These are phyloP conservation scores for Gnathonemus echidnorhynchus DNA, from an alignment of 2,113 vertebrate species.

Conservation along the genomic window DNA sequence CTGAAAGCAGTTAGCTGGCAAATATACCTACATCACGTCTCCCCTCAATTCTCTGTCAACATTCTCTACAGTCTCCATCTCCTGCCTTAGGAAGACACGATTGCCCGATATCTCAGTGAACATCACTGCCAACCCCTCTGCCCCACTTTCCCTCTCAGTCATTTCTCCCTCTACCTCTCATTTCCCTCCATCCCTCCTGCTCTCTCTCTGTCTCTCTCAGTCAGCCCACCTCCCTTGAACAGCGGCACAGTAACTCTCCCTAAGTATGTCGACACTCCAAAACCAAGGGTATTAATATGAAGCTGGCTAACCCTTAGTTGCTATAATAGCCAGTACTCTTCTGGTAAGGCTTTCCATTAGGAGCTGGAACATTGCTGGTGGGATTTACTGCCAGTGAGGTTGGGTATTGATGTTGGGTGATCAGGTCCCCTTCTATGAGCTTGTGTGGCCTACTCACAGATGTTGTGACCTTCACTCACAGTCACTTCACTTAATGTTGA, in stretches of 20 bases:
- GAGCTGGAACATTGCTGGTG: too few species aligned
- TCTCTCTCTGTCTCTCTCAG: neutral
- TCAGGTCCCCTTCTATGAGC: too few species aligned
- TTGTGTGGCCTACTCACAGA: neutral
- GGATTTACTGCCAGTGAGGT: too few species aligned
- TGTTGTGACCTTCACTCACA: neutral
- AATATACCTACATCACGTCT: neutral
- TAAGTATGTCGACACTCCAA: neutral
- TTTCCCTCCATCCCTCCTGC: neutral
- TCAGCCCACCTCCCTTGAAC: neutral
- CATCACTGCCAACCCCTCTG: neutral
- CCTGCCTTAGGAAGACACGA: neutral
- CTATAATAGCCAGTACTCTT: neutral
- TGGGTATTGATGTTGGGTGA: too few species aligned
- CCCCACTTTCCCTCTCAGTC: neutral
- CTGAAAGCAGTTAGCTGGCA: neutral
- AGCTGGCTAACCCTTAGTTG: neutral
- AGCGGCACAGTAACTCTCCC: neutral
- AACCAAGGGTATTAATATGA: neutral
- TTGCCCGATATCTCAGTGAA: neutral
- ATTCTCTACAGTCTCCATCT: neutral
- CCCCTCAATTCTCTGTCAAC: neutral
- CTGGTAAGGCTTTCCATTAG: too few species aligned
- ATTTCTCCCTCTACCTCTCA: neutral
- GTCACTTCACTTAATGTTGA: too few species aligned